Percentiles rank a stretch among this genome's conserved stretches.
Conservation (phyloP, 2,113 vertebrate species). For the Mesocricetus auratus region DNA sequence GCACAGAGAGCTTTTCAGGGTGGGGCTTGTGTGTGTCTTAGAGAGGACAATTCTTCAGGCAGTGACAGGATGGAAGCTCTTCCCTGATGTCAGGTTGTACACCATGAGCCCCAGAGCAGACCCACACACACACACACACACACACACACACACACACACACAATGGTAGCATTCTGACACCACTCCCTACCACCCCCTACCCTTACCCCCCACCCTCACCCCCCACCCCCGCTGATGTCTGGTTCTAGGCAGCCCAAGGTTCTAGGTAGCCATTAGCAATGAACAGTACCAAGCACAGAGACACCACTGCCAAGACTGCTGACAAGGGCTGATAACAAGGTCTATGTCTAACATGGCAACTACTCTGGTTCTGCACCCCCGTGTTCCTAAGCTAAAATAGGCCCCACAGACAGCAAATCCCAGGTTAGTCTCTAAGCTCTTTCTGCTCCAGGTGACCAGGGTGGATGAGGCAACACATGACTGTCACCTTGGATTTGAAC, state of each 20-base stretch:
- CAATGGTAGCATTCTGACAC: neutral
- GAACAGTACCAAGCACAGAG: too few relatives aligned
- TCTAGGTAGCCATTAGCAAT: neutral
- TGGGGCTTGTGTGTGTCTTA: neutral
- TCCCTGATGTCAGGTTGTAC: accelerated
- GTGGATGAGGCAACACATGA: neutral
- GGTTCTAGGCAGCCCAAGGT: neutral
- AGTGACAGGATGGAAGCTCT: neutral
- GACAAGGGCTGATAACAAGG: too few relatives aligned
- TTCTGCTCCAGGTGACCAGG: neutral
- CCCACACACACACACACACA: neutral
- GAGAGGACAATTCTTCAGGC: neutral
- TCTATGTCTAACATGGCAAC: too few relatives aligned
- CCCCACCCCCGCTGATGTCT: neutral
- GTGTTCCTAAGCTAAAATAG: neutral
- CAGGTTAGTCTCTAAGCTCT: neutral
- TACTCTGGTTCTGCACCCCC: accelerated
- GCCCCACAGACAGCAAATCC: accelerated
- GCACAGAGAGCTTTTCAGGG: neutral
- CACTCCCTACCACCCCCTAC: too few relatives aligned
- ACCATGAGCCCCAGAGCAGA: neutral
- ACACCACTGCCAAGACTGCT: accelerated
- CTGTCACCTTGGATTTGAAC: neutral
- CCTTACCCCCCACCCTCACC: too few relatives aligned
- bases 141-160: neutral